Evolutionary conservation across 2,888 invertebrate genomes (phyloP).

Genomic region (Trachelus troglodyta): DNA sequence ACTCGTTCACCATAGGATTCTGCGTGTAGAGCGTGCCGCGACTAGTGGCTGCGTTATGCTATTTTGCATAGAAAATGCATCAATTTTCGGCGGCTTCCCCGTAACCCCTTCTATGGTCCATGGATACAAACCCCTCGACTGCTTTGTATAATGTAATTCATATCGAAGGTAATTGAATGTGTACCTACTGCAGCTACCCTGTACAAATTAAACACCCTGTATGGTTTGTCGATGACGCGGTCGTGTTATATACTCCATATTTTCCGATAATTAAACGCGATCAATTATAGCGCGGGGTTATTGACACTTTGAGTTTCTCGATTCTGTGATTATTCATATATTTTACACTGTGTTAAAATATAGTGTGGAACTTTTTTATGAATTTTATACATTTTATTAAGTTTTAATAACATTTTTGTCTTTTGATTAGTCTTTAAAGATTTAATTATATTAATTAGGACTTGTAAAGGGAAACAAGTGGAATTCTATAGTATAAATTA

Average conservation of each 20-base stretch:
- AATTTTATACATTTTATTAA: neutral
- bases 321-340: neutral
- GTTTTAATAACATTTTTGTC: neutral
- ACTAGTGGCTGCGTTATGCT: conserved; percentile 44
- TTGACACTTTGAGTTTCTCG: neutral
- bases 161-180: conserved; percentile 56
- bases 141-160: conserved; percentile 48
- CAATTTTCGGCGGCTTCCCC: conserved; percentile 51
- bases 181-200: conserved; percentile 2
- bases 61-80: conserved; percentile 62
- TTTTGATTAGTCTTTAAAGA: neutral
- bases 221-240: neutral
- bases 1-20: conserved; percentile 61
- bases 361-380: neutral
- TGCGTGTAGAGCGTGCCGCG: conserved; percentile 27
- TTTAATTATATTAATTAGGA: neutral
- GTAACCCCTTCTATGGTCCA: conserved; percentile 15
- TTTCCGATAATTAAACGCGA: neutral
- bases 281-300: neutral
- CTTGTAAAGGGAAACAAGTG: neutral
- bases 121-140: conserved; percentile 34
- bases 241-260: neutral
- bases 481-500: neutral
- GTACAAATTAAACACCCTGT: neutral
- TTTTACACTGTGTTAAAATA: neutral